These are phyloP conservation scores for Egretta garzetta DNA, from an alignment of 2,113 vertebrate species.

Conservation along the genomic window DNA sequence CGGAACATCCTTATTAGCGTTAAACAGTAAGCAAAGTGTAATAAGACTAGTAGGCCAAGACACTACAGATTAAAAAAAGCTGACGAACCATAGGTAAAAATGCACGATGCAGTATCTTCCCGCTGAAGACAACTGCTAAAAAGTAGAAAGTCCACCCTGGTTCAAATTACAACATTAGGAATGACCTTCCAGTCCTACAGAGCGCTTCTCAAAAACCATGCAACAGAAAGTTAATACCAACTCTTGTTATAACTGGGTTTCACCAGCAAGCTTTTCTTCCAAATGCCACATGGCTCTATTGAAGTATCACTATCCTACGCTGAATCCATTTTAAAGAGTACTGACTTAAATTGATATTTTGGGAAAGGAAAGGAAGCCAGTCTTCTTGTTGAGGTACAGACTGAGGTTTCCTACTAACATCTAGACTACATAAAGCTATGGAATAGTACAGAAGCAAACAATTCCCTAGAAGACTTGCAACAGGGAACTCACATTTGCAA, in stretches of 20 bases:
- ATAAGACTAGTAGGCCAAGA: fast-evolving
- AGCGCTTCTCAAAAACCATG: background rate
- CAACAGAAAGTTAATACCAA: background rate
- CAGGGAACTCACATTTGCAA: background rate
- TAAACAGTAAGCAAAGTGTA: background rate
- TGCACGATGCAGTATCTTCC: background rate
- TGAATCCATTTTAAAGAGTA: background rate
- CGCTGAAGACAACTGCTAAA: background rate
- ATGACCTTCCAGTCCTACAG: background rate
- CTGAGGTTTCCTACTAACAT: background rate
- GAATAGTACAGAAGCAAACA: background rate
- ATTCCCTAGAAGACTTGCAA: background rate
- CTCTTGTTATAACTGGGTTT: background rate
- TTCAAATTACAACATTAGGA: background rate
- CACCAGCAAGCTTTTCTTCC: background rate
- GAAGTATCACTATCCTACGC: background rate
- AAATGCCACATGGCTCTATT: background rate
- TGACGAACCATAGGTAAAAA: background rate
- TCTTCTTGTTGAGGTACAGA: background rate
- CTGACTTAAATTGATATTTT: background rate
- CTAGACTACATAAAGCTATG: background rate
- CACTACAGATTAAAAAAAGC: background rate
- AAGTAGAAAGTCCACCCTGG: background rate
- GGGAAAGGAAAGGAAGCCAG: background rate
- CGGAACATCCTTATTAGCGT: background rate